A percentile compares a stretch with the other conserved stretches of the same genome.
phyloP scores from a whole-genome alignment of 37 sponge, comb jelly and placozoan genomes.

The Cliona cf. orientalis region DNA sequence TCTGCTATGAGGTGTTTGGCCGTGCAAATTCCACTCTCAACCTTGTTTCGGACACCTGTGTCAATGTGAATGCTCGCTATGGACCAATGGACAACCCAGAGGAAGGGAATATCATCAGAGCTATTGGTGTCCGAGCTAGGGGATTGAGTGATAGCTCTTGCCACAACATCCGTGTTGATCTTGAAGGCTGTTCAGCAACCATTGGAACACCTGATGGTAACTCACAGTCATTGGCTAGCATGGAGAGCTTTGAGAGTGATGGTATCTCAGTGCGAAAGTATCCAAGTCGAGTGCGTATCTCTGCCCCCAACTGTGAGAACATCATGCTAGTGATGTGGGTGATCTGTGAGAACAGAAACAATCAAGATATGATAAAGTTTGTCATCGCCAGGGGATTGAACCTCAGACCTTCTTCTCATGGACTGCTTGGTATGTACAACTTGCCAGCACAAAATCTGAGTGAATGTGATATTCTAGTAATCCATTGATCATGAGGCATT shows the following conservation, averaged over 20 bases:
- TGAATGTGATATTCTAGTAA: too few species aligned
- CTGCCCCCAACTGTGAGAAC: slow-evolving; percentile 77
- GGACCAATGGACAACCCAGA: slow-evolving; percentile 28
- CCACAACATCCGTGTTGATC: slow-evolving; percentile 40
- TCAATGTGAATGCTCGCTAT: slow-evolving; percentile 68
- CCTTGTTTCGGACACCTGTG: slow-evolving; percentile 68
- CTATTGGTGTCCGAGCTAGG: slow-evolving; percentile 49
- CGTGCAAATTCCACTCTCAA: slow-evolving; percentile 30
- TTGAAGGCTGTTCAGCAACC: slow-evolving; percentile 45
- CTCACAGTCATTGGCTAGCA: too few species aligned
- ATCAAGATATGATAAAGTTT: slow-evolving; percentile 55
- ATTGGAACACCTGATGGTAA: too few species aligned
- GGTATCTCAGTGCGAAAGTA: slow-evolving; percentile 18
- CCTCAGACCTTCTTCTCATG: slow-evolving; percentile 72
- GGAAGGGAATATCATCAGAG: slow-evolving; percentile 53
- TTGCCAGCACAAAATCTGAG: neutral
- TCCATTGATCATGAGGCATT: too few species aligned
- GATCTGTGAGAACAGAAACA: slow-evolving; percentile 32
- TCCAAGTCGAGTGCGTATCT: slow-evolving; percentile 41
- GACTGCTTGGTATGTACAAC: slow-evolving; percentile 69
- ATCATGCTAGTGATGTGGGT: slow-evolving; percentile 72
- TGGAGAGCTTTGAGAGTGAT: too few species aligned
- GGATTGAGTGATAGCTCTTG: slow-evolving; percentile 21
- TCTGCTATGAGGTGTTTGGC: slow-evolving; percentile 79
- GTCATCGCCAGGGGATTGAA: slow-evolving; percentile 62